These are phyloP conservation scores for Myotis brandtii DNA, from an alignment of 2,113 vertebrate species.

Conservation along the genomic window DNA sequence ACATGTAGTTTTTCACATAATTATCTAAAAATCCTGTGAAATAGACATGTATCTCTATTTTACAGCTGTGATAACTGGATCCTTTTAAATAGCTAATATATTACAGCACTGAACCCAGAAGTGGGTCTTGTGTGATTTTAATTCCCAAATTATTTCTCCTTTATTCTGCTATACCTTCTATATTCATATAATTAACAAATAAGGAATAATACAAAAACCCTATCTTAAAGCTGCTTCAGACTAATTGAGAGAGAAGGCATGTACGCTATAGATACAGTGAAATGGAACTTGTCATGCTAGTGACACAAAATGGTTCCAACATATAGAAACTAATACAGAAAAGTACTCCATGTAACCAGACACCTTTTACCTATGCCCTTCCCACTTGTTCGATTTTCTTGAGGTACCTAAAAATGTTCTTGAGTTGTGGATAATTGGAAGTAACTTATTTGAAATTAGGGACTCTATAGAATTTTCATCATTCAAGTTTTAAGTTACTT, in stretches of 20 bases:
- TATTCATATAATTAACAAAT: neutral
- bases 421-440: neutral
- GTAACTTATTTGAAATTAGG: conserved; percentile 17
- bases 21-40: neutral
- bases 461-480: neutral
- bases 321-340: neutral
- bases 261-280: neutral
- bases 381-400: neutral
- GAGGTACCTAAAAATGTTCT: neutral
- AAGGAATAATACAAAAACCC: neutral
- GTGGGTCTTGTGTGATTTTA: conserved; percentile 8
- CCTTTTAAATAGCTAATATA: conserved; percentile 11
- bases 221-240: neutral
- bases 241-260: neutral
- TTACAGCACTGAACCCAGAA: neutral
- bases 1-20: neutral
- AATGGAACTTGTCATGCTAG: neutral
- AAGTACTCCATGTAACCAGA: neutral
- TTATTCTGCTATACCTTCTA: neutral
- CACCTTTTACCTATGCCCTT: neutral
- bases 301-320: neutral
- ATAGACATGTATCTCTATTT: neutral
- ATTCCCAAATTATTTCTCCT: conserved; percentile 23
- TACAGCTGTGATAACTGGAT: neutral
- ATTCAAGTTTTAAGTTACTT: conserved; percentile 2